Conservation (phyloP, 2,113 vertebrate genomes). For the Alexandromys fortis region DNA sequence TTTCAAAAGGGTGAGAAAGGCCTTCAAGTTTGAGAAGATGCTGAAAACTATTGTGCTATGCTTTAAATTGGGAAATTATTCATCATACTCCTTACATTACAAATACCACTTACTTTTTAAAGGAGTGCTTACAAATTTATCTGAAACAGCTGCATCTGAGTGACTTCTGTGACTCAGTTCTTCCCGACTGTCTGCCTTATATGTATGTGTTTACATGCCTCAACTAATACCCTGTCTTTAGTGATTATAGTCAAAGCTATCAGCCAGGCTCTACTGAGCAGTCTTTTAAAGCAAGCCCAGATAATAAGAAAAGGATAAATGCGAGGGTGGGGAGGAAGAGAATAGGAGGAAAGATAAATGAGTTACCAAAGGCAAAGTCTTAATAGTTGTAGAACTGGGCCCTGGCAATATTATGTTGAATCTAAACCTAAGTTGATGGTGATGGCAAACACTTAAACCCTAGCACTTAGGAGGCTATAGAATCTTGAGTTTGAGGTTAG, state of each 20-base stretch:
- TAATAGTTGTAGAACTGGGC: not conserved
- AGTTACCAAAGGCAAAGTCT: not conserved
- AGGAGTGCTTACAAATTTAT: not conserved
- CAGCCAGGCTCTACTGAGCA: not conserved
- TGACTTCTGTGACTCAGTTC: not conserved
- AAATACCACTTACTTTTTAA: not conserved
- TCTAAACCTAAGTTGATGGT: not conserved
- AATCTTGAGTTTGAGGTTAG: not conserved
- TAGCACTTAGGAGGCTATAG: not conserved
- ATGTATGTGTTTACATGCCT: not conserved
- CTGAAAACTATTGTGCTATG: not conserved
- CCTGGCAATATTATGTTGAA: not conserved
- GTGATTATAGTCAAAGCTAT: not conserved
- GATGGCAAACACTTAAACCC: not conserved
- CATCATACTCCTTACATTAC: not conserved
- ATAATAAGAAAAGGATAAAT: not conserved
- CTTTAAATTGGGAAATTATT: not conserved
- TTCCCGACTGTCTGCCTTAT: not conserved
- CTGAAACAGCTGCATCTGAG: not conserved
- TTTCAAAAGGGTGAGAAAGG: not conserved
- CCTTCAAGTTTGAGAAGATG: too few species aligned
- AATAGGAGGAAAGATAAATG: not conserved
- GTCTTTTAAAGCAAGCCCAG: not conserved
- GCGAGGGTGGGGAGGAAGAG: not conserved
- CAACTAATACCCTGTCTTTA: not conserved